Conservation (phyloP, 2,113 vertebrate genomes). For the Corythornis vintsioides region DNA sequence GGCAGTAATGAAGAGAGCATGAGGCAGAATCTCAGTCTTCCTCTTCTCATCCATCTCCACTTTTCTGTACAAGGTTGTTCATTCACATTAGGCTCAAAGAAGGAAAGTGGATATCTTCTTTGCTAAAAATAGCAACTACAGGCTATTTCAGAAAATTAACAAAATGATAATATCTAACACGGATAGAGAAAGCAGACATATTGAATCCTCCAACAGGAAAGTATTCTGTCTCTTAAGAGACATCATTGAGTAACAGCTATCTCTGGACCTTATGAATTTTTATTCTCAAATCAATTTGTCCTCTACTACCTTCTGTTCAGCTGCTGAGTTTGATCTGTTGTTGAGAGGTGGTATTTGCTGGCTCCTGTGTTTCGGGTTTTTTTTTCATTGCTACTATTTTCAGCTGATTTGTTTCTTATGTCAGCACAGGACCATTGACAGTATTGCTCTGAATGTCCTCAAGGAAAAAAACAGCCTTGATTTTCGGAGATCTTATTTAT, state of each 20-base stretch:
- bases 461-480: neutral
- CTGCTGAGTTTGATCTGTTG: neutral
- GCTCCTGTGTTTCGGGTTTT: neutral
- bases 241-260: neutral
- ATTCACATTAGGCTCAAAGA: neutral
- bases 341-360: neutral
- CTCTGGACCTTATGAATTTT: neutral
- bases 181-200: neutral
- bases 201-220: neutral
- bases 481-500: neutral
- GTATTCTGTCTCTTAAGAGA: neutral
- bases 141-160: neutral
- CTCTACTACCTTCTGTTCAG: conserved; percentile 19
- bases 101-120: neutral
- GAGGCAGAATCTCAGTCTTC: neutral
- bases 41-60: neutral
- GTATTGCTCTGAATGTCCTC: neutral
- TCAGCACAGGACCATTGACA: neutral
- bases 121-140: neutral
- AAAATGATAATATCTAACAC: neutral
- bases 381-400: neutral
- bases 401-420: neutral
- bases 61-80: neutral
- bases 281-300: neutral
- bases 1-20: neutral